These are phyloP conservation scores for Microcaecilia unicolor DNA, from an alignment of 2,797 vertebrate genomes.

Conservation along the genomic window DNA sequence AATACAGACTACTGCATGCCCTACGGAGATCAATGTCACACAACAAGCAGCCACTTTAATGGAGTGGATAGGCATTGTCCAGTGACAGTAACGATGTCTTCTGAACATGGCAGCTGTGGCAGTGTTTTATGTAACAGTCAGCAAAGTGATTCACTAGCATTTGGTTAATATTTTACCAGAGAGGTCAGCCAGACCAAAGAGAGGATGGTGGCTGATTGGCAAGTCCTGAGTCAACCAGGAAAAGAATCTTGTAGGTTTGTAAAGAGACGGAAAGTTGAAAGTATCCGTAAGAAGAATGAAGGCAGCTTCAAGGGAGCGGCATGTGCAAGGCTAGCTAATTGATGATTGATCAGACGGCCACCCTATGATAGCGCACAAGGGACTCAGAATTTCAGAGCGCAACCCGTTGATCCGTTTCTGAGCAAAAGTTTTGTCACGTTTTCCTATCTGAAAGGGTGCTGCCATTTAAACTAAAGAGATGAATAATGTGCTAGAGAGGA, in stretches of 20 bases:
- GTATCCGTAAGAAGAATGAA: conserved; percentile 26
- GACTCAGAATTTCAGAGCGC: no score
- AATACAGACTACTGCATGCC: no score
- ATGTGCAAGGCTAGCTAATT: not conserved
- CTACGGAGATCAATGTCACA: no score
- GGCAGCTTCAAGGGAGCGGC: not conserved
- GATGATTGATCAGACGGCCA: no score
- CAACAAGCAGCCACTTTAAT: no score
- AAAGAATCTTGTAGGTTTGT: conserved; percentile 26
- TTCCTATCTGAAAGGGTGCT: no score
- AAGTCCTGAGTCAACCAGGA: conserved; percentile 19
- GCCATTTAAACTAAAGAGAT: no score
- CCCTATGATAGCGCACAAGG: no score
- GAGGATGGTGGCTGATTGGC: not conserved
- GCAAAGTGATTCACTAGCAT: conserved; percentile 24
- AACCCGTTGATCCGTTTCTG: no score
- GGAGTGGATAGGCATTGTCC: no score
- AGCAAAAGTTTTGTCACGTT: no score
- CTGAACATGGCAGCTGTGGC: not conserved
- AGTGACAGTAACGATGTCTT: not conserved
- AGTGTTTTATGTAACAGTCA: conserved; percentile 20
- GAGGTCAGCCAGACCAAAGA: not conserved
- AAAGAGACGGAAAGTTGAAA: conserved; percentile 29
- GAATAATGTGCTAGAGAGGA: no score
- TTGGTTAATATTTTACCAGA: conserved; percentile 9